Conservation (phyloP, 2,888 invertebrate species). For the Endotricha flammealis region DNA sequence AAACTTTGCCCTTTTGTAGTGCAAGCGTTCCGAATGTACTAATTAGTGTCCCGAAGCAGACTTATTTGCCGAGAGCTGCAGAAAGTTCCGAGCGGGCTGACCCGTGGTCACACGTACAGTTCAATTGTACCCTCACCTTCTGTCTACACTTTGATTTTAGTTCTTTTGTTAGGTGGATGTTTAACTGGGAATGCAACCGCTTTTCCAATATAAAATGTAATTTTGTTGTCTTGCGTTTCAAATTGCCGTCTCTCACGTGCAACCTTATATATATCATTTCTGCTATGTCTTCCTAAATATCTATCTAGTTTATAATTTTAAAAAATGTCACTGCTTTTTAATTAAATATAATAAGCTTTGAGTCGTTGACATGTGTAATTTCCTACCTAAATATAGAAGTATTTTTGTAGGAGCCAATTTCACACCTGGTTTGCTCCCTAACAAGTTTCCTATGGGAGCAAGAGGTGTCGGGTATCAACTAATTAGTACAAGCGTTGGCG, state of each 20-base stretch:
- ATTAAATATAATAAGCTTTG: too few species aligned
- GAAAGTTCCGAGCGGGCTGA: neutral
- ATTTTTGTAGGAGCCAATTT: constrained; percentile 32
- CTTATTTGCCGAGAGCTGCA: constrained; percentile 1
- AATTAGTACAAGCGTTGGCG: constrained; percentile 71
- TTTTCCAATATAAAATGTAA: too few species aligned
- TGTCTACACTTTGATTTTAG: neutral
- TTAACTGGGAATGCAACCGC: too few species aligned
- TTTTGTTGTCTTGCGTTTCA: too few species aligned
- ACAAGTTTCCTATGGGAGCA: constrained; percentile 58
- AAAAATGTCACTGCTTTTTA: too few species aligned
- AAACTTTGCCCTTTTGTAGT: constrained; percentile 3
- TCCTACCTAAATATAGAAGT: neutral
- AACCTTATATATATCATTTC: too few species aligned
- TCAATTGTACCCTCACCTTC: neutral
- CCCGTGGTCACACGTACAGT: neutral
- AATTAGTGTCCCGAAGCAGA: constrained; percentile 2
- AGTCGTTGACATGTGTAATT: neutral
- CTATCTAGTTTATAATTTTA: too few species aligned
- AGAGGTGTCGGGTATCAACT: constrained; percentile 59
- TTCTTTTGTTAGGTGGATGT: neutral
- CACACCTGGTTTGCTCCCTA: constrained; percentile 54
- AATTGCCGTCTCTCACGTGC: too few species aligned
- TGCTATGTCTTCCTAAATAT: too few species aligned
- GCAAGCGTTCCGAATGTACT: constrained; percentile 1